These are phyloP conservation scores for Bombus difficillimus DNA, from an alignment of 1,140 invertebrate genomes.

Conservation along the genomic window DNA sequence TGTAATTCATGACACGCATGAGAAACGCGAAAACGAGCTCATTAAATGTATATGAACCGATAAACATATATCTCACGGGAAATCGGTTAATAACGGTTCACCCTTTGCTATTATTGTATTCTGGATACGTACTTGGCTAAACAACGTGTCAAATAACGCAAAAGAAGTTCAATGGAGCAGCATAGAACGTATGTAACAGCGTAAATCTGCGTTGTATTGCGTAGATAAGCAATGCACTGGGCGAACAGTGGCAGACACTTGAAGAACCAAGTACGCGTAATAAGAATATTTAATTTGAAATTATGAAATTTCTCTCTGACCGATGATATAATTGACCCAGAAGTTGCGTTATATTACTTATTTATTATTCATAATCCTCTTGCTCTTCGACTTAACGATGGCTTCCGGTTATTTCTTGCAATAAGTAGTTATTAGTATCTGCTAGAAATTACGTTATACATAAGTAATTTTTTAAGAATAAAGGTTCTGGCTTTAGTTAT, in stretches of 20 bases:
- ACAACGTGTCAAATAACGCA: neutral
- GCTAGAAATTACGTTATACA: too few species aligned
- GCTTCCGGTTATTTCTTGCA: too few species aligned
- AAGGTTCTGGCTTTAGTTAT: neutral
- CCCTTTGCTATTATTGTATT: neutral
- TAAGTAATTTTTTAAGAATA: neutral
- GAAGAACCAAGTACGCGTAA: neutral
- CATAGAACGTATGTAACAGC: neutral
- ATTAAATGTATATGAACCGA: slow-evolving; percentile 25
- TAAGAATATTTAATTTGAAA: neutral
- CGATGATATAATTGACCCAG: neutral
- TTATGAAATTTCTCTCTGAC: neutral
- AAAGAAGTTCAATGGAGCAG: slow-evolving; percentile 19
- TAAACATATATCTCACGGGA: slow-evolving; percentile 24
- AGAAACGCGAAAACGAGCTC: slow-evolving; percentile 27
- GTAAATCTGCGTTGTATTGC: neutral
- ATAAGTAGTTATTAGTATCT: too few species aligned
- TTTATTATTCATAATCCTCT: too few species aligned
- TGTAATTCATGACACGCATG: neutral
- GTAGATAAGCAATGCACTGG: neutral
- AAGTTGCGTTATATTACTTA: too few species aligned
- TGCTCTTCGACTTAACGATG: too few species aligned
- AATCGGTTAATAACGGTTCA: slow-evolving; percentile 22
- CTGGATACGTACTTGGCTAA: neutral
- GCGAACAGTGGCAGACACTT: neutral